A percentile compares a stretch with the other conserved stretches of the same genome.
phyloP scores from a whole-genome alignment of 1,140 invertebrate species.

The Camponotus floridanus region DNA sequence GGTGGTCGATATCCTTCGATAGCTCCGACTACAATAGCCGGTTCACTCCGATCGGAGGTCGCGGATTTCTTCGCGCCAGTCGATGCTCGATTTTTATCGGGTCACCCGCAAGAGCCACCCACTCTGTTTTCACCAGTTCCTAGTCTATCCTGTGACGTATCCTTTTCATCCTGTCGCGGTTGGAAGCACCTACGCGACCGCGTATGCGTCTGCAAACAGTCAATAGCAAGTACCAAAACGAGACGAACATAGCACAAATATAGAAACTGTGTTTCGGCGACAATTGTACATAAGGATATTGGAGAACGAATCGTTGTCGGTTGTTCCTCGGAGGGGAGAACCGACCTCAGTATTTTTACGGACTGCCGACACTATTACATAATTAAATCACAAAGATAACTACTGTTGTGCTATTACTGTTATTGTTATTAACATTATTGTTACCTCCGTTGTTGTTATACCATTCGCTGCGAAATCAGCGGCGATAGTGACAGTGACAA shows the following conservation, averaged over 20 bases:
- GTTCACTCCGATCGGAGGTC: neutral
- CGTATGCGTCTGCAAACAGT: conserved; percentile 31
- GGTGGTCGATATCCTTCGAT: conserved; percentile 21
- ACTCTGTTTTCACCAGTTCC: conserved; percentile 13
- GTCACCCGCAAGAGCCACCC: conserved; percentile 39
- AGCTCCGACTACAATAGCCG: neutral
- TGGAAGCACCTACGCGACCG: conserved; percentile 3
- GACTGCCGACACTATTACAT: conserved; percentile 19
- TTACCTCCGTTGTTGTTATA: conserved; percentile 41
- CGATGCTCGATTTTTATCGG: conserved; percentile 51
- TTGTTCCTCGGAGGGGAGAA: neutral
- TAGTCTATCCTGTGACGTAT: conserved; percentile 36
- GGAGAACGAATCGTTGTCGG: neutral
- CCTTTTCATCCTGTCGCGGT: conserved; percentile 14
- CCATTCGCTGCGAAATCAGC: neutral
- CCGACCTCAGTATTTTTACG: conserved; percentile 41
- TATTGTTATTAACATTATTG: conserved; percentile 39
- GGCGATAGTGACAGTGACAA: neutral
- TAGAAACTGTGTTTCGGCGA: neutral
- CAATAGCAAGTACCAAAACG: conserved; percentile 39
- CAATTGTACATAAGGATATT: neutral
- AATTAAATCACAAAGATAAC: conserved; percentile 24
- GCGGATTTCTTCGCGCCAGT: neutral
- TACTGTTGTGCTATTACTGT: conserved; percentile 18
- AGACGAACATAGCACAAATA: neutral